Evolutionary conservation across 1,140 invertebrate species (phyloP).

Genomic region (Bombus waltoni): DNA sequence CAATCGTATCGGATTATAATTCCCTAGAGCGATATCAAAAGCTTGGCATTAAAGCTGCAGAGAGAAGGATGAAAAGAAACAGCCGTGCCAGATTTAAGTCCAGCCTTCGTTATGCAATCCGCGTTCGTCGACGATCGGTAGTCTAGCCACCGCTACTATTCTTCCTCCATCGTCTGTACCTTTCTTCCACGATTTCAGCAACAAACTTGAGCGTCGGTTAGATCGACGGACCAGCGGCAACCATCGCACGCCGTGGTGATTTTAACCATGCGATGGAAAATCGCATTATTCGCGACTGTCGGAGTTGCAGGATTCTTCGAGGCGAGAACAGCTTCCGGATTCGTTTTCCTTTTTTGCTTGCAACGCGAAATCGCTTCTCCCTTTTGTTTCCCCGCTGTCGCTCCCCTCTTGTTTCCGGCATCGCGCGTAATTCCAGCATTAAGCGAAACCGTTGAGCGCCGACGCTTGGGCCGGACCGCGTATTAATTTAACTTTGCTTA

Average conservation of each 20-base stretch:
- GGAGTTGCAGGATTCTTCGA: neutral
- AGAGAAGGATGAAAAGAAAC: neutral
- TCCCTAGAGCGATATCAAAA: neutral
- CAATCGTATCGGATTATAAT: neutral
- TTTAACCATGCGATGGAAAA: slow-evolving; percentile 21
- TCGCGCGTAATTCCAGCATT: slow-evolving; percentile 63
- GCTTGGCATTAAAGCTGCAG: neutral
- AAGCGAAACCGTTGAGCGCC: slow-evolving; percentile 65
- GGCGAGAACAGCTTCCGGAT: neutral
- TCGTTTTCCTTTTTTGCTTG: neutral
- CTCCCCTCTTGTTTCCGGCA: neutral
- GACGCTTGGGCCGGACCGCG: slow-evolving; percentile 55
- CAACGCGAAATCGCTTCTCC: slow-evolving; percentile 12
- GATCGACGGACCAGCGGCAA: neutral
- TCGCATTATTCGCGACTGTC: slow-evolving; percentile 7
- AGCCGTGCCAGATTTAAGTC: neutral
- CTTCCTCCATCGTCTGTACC: neutral
- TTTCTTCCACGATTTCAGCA: neutral
- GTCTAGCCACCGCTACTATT: neutral
- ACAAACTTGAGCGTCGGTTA: neutral
- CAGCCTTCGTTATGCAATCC: slow-evolving; percentile 18
- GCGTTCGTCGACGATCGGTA: neutral
- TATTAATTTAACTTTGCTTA: slow-evolving; percentile 73
- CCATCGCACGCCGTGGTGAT: neutral
- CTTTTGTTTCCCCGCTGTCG: slow-evolving; percentile 21